These are phyloP conservation scores for Meteorus sp. DNA, from an alignment of 1,140 invertebrate genomes.

Conservation along the genomic window DNA sequence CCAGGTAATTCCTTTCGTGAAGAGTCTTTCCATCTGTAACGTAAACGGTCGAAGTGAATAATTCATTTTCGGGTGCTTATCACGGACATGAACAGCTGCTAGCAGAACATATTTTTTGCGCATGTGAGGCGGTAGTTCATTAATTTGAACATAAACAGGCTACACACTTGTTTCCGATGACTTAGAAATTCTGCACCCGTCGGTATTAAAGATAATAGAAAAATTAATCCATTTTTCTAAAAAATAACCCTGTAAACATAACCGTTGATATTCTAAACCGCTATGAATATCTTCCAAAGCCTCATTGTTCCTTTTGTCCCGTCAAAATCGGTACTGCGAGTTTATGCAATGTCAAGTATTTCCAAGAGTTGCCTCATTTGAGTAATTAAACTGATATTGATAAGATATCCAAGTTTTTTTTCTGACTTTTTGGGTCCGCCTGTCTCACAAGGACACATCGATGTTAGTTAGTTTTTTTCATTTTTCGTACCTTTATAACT, in stretches of 20 bases:
- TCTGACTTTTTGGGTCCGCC: background rate
- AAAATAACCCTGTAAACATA: slow-evolving; percentile 13
- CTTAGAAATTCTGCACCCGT: slow-evolving; percentile 19
- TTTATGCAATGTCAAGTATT: background rate
- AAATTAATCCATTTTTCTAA: slow-evolving; percentile 17
- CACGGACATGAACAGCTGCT: slow-evolving; percentile 23
- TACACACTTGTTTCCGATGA: slow-evolving; percentile 20
- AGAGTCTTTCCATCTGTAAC: slow-evolving; percentile 11
- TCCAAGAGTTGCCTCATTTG: slow-evolving; percentile 10
- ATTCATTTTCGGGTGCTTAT: slow-evolving; percentile 15
- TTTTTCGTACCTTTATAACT: slow-evolving; percentile 2
- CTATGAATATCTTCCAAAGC: slow-evolving; percentile 15
- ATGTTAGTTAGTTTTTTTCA: background rate
- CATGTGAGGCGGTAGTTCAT: slow-evolving; percentile 29
- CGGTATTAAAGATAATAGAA: slow-evolving; percentile 25
- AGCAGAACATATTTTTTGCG: slow-evolving; percentile 30
- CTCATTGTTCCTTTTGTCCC: background rate
- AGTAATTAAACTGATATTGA: background rate
- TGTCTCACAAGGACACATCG: background rate
- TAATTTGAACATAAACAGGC: slow-evolving; percentile 23
- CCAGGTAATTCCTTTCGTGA: slow-evolving; percentile 26
- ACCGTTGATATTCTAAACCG: slow-evolving; percentile 15
- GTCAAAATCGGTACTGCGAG: background rate
- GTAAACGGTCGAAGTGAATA: slow-evolving; percentile 21
- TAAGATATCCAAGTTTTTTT: background rate